Percentiles rank a stretch among this genome's conserved stretches.
Conservation (phyloP, 2,888 invertebrate species). For the Coenonympha arcania region DNA sequence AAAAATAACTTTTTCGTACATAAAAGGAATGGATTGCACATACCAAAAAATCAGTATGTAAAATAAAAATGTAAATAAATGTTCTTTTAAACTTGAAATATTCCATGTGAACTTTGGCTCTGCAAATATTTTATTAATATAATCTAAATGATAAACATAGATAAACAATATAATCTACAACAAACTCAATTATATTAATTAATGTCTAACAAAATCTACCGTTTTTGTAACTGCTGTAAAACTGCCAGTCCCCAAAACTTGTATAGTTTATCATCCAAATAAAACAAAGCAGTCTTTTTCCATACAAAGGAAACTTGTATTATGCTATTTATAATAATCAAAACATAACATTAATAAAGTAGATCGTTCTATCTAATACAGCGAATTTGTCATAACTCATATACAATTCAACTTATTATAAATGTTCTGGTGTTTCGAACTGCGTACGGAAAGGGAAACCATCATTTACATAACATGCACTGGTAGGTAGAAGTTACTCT, state of each 20-base stretch:
- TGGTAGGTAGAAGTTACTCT: too few species aligned
- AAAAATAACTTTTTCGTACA: too few species aligned
- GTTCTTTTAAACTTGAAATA: conserved; percentile 12
- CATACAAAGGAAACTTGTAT: neutral
- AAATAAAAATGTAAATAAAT: conserved; percentile 6
- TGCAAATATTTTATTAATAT: conserved; percentile 40
- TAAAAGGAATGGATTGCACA: conserved; percentile 30
- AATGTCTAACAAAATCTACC: conserved; percentile 4
- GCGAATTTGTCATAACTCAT: neutral
- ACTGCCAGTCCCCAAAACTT: neutral
- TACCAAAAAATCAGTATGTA: conserved; percentile 16
- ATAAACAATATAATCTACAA: conserved; percentile 66
- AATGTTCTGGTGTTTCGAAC: too few species aligned
- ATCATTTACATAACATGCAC: too few species aligned
- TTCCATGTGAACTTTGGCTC: conserved; percentile 50
- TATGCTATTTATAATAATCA: neutral
- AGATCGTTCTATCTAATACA: neutral
- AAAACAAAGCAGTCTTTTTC: conserved; percentile 4
- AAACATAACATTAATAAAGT: neutral
- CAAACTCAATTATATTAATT: conserved; percentile 22
- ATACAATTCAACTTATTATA: too few species aligned
- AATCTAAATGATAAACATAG: conserved; percentile 42
- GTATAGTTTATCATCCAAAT: neutral
- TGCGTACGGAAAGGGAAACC: too few species aligned
- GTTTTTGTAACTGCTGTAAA: conserved; percentile 1